phyloP scores from a whole-genome alignment of 2,113 vertebrate genomes.

The Neotoma lepida region DNA sequence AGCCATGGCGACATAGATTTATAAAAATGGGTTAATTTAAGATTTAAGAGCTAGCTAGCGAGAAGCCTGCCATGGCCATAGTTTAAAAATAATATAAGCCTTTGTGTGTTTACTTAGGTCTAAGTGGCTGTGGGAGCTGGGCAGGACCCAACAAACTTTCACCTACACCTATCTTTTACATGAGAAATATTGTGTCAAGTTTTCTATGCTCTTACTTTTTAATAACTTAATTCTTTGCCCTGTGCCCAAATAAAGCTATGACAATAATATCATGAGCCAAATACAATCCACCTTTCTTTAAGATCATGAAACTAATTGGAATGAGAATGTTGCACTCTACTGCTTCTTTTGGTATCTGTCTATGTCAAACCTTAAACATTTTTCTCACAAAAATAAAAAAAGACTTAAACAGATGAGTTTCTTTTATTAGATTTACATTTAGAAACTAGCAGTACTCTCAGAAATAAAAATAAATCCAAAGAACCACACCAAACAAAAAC shows the following conservation, averaged over 20 bases:
- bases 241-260: not conserved
- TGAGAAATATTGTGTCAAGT: constrained; percentile 43
- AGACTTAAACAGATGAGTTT: not conserved
- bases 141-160: too few species aligned
- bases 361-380: constrained; percentile 1
- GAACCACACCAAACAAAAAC: not conserved
- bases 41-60: too few species aligned
- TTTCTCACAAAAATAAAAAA: constrained; percentile 35
- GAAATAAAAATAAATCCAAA: not conserved
- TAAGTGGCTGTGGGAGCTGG: too few species aligned
- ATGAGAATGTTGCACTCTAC: not conserved
- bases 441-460: not conserved
- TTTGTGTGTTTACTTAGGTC: too few species aligned
- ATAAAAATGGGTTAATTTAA: too few species aligned
- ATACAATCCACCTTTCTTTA: not conserved
- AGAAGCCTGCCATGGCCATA: too few species aligned
- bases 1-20: too few species aligned
- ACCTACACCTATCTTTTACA: too few species aligned
- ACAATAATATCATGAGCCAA: not conserved
- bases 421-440: constrained; percentile 29
- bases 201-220: not conserved
- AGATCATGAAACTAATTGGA: constrained; percentile 14
- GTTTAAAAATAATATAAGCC: too few species aligned
- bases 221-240: constrained; percentile 16
- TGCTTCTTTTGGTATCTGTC: not conserved